These are phyloP conservation scores for Oligia fasciuncula DNA, from an alignment of 2,888 invertebrate species.

Conservation along the genomic window DNA sequence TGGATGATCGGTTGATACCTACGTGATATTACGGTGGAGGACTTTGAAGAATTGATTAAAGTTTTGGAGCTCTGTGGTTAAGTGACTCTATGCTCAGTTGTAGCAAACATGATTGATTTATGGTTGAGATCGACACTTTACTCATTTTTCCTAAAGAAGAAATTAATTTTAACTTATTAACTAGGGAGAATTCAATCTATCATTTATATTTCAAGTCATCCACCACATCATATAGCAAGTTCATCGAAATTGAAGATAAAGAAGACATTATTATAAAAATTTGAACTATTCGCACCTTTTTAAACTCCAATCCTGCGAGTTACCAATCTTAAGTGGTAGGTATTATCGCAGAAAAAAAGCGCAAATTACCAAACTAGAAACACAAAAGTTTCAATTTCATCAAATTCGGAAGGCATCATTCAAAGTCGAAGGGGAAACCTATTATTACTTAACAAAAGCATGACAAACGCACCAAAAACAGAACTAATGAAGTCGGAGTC, in stretches of 20 bases:
- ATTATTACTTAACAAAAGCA: constrained; percentile 81
- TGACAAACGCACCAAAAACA: constrained; percentile 79
- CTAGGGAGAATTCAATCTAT: background rate
- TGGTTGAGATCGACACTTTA: background rate
- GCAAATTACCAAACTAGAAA: constrained; percentile 13
- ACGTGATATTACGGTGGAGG: constrained; percentile 19
- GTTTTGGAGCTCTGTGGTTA: background rate
- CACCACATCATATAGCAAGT: background rate
- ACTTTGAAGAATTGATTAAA: background rate
- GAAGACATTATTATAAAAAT: no score
- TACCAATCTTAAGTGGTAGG: background rate
- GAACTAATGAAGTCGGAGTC: constrained; percentile 85
- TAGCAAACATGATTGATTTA: background rate
- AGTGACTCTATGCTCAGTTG: background rate
- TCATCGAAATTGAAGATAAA: background rate
- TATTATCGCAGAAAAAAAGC: background rate
- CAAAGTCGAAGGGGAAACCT: constrained; percentile 74
- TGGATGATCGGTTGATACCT: constrained; percentile 52
- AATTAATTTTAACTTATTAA: background rate
- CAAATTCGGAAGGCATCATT: constrained; percentile 81
- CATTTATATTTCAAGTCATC: background rate
- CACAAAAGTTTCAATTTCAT: constrained; percentile 64
- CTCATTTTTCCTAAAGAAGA: background rate
- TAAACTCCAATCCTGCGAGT: no score
- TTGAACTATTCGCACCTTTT: background rate